Evolutionary conservation across 2,113 vertebrate species (phyloP), one percentile per base, ranked within the genome.

Genomic region (Hydrolagus affinis): DNA sequence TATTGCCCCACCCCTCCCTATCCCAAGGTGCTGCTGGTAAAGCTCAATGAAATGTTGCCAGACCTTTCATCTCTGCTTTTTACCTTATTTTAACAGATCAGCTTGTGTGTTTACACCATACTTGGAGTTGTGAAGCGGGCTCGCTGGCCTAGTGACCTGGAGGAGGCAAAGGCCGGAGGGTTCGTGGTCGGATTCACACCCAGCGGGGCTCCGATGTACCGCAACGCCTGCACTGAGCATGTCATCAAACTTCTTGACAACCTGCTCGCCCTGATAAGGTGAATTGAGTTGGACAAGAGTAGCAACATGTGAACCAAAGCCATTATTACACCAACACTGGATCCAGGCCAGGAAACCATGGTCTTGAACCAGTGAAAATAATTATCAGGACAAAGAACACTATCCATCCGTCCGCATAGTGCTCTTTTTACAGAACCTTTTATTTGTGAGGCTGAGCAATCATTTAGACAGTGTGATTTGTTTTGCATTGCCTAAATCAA

Each of bases 251-350:
- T 98, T 86, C 89, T 99, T 85, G 97, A 98, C 89, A 98, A 97
- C 90, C 92, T 99, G 80, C 93, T 99, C 85, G 92, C 94, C 86
- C 93, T 99, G 9, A 94, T 98, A 91, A 96, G 96, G 98, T 99
- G 88, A 86, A 93, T 93, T 83, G 78, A 85, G 87, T 88, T 88
- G 86, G 76, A 64, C 71, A 73, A 68, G 85, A 87, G 85, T 77
- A 87, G 80, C 80, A 83, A 28, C 78, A 83, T 17, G 14, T 83
- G 66, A 83, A 83, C 78, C 78, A 83, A 83, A 83, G 78, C 60
- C 78, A 83, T 83, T 83, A 83, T 83, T 83, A 28, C 23, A 80
- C 77, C 23, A 64, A 66, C 78, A 83, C 78, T 83, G 78, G 78
- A 83, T 83, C 25, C 66, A 83, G 78, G 62, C 78, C 62, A 66